These are phyloP conservation scores for Ochlodes sylvanus DNA, from an alignment of 2,888 invertebrate genomes.

Conservation along the genomic window DNA sequence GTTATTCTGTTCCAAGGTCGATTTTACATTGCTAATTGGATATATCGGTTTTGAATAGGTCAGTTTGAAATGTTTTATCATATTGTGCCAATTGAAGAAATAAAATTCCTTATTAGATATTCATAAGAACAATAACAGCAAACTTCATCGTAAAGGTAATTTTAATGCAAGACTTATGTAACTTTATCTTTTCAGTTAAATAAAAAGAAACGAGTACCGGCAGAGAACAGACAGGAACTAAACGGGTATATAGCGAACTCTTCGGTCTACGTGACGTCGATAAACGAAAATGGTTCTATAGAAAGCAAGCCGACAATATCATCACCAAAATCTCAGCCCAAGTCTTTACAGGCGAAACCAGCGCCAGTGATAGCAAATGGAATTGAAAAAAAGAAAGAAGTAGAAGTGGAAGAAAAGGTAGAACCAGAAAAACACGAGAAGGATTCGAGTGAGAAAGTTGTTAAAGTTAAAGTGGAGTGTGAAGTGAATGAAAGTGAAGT, in stretches of 20 bases:
- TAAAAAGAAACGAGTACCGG: constrained; percentile 84
- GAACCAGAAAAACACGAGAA: constrained; percentile 74
- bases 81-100: too few relatives aligned
- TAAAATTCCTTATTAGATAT: too few relatives aligned
- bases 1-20: too few relatives aligned
- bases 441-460: constrained; percentile 76
- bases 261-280: constrained; percentile 93
- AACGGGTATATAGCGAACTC: constrained; percentile 93
- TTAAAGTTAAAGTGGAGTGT: constrained; percentile 62
- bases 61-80: too few relatives aligned
- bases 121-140: too few relatives aligned
- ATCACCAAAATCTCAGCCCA: constrained; percentile 76
- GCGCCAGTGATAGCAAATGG: constrained; percentile 77
- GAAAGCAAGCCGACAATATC: constrained; percentile 78
- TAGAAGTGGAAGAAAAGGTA: constrained; percentile 54
- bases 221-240: constrained; percentile 84
- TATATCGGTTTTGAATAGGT: too few relatives aligned
- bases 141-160: background rate
- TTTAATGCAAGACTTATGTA: background rate
- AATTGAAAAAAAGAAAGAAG: constrained; percentile 60
- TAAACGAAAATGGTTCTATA: constrained; percentile 82
- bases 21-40: too few relatives aligned
- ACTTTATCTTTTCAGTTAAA: constrained; percentile 87
- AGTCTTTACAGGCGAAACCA: constrained; percentile 77
- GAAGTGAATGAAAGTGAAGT: constrained; percentile 67